Evolutionary conservation across 1,140 invertebrate genomes (phyloP), one percentile per base, ranked within the genome.

Genomic region (Megathymus violae): DNA sequence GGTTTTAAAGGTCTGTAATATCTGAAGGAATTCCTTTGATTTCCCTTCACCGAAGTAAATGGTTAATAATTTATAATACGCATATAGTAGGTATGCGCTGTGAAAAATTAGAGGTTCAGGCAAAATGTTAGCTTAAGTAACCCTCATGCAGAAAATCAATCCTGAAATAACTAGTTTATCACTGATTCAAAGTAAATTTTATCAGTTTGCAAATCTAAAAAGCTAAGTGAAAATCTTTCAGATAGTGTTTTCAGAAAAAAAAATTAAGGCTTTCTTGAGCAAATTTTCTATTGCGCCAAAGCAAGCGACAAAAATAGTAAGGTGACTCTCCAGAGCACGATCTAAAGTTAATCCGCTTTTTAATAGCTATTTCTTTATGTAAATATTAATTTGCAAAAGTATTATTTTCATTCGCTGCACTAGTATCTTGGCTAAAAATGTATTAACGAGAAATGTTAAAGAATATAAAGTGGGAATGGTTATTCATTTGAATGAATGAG

Each of bases 281-380:
- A 52, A 52, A 52, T 22, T 40, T 25, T 52, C 50, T 34, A 52
- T 52, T 52, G 40, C 38, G 36, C 38, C 38, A 52, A 52, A 22
- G 50, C 50, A 40, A 52, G 50, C 50, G 50, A 52, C 50, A n/a
- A 52, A 52, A 52, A 41, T 52, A 41, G 36, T 17, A 16, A 17
- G 14, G 50, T 52, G 36, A 17, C 59, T 64, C 62, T 62, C 62
- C n/a, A 3, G 61, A 62, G 67, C 44, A 17, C 56, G 51, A 66
- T 72, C 62, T 64, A 54, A 68, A 71, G 44, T 71, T 78, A 79
- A 78, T 69, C 63, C 58, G 62, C 64, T 41, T 64, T 72, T 74
- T 79, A 74, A 78, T 81, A 72, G 72, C 73, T 72, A 64, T 69
- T 69, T 71, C 64, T 78, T 74, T 71, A 72, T 71, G 64, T 62